Conservation (phyloP, 1,140 invertebrate genomes). For the Apis cerana region DNA sequence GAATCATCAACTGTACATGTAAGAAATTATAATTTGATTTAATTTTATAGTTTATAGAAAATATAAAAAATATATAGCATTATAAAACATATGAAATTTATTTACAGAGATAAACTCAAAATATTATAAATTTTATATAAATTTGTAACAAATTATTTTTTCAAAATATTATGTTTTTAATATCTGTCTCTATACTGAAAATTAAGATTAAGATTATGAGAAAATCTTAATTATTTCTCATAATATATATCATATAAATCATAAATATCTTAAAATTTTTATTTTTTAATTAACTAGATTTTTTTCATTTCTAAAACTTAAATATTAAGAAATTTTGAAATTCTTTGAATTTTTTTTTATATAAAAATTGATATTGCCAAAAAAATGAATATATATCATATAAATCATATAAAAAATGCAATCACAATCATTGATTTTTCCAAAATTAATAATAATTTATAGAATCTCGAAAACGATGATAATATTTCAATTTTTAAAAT, state of each 20-base stretch:
- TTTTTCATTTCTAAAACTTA: too few relatives aligned
- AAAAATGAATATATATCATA: too few relatives aligned
- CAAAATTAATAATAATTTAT: not conserved
- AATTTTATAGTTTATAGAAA: not conserved
- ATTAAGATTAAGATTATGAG: not conserved
- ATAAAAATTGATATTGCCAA: too few relatives aligned
- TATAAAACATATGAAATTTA: not conserved
- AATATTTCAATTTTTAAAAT: too few relatives aligned
- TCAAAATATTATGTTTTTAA: not conserved
- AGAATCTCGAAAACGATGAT: too few relatives aligned
- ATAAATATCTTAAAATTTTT: too few relatives aligned
- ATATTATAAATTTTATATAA: slow-evolving; percentile 9
- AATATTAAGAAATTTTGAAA: too few relatives aligned
- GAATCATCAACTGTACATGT: slow-evolving; percentile 72
- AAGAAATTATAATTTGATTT: slow-evolving; percentile 39
- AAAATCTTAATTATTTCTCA: not conserved
- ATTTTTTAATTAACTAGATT: too few relatives aligned
- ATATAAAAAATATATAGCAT: not conserved
- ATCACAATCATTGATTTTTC: too few relatives aligned
- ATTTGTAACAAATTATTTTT: not conserved
- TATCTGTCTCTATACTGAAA: too few relatives aligned
- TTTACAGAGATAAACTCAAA: not conserved
- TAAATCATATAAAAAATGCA: too few relatives aligned
- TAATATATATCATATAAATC: not conserved
- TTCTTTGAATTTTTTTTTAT: too few relatives aligned